Conservation (phyloP, 2,113 vertebrate genomes). For the Orycteropus afer region DNA sequence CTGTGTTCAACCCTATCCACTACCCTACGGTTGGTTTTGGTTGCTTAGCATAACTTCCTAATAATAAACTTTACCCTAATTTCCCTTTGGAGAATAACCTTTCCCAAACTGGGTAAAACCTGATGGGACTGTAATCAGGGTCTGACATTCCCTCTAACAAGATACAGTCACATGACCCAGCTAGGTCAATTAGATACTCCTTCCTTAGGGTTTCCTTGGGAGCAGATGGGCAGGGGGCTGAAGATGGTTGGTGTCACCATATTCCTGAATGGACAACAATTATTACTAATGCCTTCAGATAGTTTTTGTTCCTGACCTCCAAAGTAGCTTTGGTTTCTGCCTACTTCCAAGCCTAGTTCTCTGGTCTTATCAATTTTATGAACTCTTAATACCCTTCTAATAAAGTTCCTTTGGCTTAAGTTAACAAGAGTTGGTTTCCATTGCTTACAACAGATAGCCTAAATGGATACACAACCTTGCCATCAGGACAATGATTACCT, state of each 20-base stretch:
- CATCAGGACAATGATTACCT: background rate
- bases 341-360: background rate
- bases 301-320: background rate
- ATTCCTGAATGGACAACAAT: background rate
- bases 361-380: background rate
- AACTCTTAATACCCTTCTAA: background rate
- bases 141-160: background rate
- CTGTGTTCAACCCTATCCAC: background rate
- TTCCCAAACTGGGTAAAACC: background rate
- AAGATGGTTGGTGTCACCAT: fast-evolving
- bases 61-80: background rate
- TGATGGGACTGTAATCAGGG: background rate
- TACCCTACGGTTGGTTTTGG: background rate
- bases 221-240: fast-evolving
- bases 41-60: background rate
- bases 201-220: background rate
- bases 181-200: background rate
- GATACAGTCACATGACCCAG: no score
- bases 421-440: background rate
- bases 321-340: background rate
- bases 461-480: background rate
- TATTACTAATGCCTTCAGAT: fast-evolving
- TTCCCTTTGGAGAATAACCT: background rate
- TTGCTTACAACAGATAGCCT: background rate
- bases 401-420: background rate